Evolutionary conservation across 1,140 invertebrate species (phyloP).

Genomic region (Drosophila neocordata): DNA sequence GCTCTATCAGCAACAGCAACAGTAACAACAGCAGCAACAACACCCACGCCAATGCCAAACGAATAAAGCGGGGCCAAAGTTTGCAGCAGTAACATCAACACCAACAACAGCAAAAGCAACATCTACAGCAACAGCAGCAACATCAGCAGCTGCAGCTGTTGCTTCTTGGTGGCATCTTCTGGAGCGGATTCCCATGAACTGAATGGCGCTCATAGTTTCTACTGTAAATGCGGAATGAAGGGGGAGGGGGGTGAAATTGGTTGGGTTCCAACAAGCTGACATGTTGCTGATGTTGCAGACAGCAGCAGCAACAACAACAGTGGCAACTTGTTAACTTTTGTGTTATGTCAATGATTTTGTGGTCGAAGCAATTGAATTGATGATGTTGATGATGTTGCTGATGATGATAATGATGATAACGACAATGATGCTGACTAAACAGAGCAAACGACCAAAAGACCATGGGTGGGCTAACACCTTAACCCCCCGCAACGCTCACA

Average conservation of each 20-base stretch:
- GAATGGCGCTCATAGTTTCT: conserved; percentile 58
- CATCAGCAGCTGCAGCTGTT: conserved; percentile 23
- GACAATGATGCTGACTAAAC: conserved; percentile 51
- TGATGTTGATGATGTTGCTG: conserved; percentile 9
- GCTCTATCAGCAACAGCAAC: no score
- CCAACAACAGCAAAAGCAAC: conserved; percentile 2
- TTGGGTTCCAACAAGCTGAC: conserved; percentile 57
- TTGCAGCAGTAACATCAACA: conserved; percentile 38
- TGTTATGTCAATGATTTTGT: conserved; percentile 73
- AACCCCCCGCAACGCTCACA: not conserved
- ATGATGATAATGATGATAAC: not conserved
- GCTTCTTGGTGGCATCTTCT: conserved; percentile 65
- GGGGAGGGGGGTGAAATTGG: conserved; percentile 22
- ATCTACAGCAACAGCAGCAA: conserved; percentile 46
- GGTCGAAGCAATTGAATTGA: conserved; percentile 72
- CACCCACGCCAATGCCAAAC: conserved; percentile 63
- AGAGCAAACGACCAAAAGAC: conserved; percentile 38
- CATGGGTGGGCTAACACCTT: conserved; percentile 43
- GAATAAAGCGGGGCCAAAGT: conserved; percentile 65
- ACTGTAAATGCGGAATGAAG: no score
- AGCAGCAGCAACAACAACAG: conserved; percentile 16
- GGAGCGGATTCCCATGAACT: conserved; percentile 70
- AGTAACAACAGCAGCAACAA: not conserved
- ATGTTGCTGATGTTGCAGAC: conserved; percentile 51
- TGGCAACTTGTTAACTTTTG: conserved; percentile 57